Evolutionary conservation across 2,113 vertebrate species (phyloP).

Genomic region (Notarius quadriscutis): DNA sequence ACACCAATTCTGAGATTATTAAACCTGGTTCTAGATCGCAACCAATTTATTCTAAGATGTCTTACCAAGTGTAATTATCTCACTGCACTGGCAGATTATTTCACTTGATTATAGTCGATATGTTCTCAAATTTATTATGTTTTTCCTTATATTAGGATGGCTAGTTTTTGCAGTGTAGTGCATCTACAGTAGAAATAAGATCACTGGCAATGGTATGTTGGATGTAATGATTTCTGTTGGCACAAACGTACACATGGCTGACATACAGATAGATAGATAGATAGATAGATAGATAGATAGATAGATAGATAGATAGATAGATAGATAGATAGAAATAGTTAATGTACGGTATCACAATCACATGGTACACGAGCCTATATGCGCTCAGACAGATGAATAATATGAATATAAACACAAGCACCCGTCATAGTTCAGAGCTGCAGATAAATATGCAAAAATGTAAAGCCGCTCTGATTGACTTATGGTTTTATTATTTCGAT

Average conservation of each 20-base stretch:
- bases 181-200: not conserved
- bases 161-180: too few species aligned
- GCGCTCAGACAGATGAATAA: not conserved
- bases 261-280: not conserved
- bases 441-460: constrained; percentile 59
- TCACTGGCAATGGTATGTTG: not conserved
- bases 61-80: too few species aligned
- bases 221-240: constrained; percentile 3
- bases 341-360: not conserved
- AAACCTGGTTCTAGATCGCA: too few species aligned
- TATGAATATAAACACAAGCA: not conserved
- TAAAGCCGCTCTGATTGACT: constrained; percentile 53
- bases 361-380: not conserved
- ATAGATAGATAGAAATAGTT: too few species aligned
- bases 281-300: too few species aligned
- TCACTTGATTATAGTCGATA: too few species aligned
- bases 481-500: constrained; percentile 53
- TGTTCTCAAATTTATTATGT: too few species aligned
- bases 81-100: too few species aligned
- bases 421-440: constrained; percentile 49
- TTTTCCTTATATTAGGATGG: too few species aligned
- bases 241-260: not conserved
- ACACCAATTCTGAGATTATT: too few species aligned
- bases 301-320: too few species aligned
- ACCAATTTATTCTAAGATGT: too few species aligned